Base-by-base conservation (phyloP, 2,888 invertebrate species). In the Danaus chrysippus region DNA sequence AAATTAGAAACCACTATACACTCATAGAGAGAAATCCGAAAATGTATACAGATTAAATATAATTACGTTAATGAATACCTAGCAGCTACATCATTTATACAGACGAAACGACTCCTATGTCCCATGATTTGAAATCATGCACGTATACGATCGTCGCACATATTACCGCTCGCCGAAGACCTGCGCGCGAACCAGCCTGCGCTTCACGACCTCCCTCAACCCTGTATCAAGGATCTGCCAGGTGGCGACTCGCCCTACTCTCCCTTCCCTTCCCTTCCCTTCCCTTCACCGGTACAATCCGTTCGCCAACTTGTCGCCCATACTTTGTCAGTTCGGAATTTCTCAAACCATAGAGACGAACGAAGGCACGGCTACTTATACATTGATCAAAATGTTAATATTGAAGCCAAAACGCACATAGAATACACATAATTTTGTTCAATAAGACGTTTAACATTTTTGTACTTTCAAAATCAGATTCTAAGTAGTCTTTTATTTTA, bases 11-110 rank as follows among this genome's bases (percentile, higher is more conserved):
- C 86, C 88, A 87, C 89, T 90, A 90, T 90, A 90, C 88, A 89
- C 86, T 89, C 86, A 89, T 90, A 90, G 90, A 90, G 90, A 91
- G 90, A 89, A 90, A 87, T 88, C 89, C 90, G 83, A 89, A 87
- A 86, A 81, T 87, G 88, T 87, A 89, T 90, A 90, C 87, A 86
- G 86, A 83, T 90, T 89, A 86, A 84, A 87, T 88, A 88, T 88
- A 87, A 86, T 87, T 89, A 86, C 87, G 86, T 87, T 86, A 84
- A 83, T 87, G 86, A 89, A 86, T 88, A 82, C 82, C 89, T 88
- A 88, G 82, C 69, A 70, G 68, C 90, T 90, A 90, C 85, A 78
- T 86, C 82, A 82, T 82, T 84, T 87, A 83, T 87, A 90, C 88
- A 88, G 83, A 87, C 86, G 83, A 88, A 85, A 86, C 82, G 84